A percentile compares a stretch with the other conserved stretches of the same genome.
phyloP scores from a whole-genome alignment of 2,888 invertebrate genomes.

The Idaea dimidiata region DNA sequence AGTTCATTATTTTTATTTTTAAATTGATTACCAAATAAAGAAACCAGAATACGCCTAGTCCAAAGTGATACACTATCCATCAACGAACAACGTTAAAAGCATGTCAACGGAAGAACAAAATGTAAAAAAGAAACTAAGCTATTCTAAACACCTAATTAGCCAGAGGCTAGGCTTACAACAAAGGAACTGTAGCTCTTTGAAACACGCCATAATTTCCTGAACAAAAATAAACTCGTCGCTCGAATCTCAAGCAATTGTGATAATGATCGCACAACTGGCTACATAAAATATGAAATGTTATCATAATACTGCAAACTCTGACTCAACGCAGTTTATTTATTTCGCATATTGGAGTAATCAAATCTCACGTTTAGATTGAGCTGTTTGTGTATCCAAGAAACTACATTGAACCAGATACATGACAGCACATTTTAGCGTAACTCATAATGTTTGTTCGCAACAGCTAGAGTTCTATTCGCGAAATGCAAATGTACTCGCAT shows the following conservation, averaged over 20 bases:
- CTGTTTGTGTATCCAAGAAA: background rate
- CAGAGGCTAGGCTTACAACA: constrained; percentile 29
- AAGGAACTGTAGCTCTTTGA: constrained; percentile 16
- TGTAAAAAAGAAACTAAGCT: constrained; percentile 16
- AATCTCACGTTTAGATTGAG: background rate
- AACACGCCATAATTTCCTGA: constrained; percentile 18
- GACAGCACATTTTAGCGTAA: constrained; percentile 4
- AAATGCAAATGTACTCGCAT: constrained; percentile 17
- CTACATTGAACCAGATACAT: constrained; percentile 1
- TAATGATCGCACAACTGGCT: background rate
- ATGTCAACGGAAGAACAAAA: constrained; percentile 1
- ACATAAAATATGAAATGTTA: background rate
- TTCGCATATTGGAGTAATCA: constrained; percentile 1
- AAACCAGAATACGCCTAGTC: background rate
- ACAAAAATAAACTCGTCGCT: constrained; percentile 22
- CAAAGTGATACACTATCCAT: constrained; percentile 2
- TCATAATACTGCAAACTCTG: background rate
- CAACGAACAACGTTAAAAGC: constrained; percentile 6
- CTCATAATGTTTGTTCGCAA: background rate
- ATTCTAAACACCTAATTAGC: constrained; percentile 24
- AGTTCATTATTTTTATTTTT: background rate
- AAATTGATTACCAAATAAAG: background rate
- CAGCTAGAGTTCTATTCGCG: background rate
- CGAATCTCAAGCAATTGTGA: constrained; percentile 1
- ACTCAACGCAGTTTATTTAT: background rate